Evolutionary conservation across 2,797 vertebrate genomes (phyloP), one percentile per base, ranked within the genome.

Genomic region (Eremophila alpestris): DNA sequence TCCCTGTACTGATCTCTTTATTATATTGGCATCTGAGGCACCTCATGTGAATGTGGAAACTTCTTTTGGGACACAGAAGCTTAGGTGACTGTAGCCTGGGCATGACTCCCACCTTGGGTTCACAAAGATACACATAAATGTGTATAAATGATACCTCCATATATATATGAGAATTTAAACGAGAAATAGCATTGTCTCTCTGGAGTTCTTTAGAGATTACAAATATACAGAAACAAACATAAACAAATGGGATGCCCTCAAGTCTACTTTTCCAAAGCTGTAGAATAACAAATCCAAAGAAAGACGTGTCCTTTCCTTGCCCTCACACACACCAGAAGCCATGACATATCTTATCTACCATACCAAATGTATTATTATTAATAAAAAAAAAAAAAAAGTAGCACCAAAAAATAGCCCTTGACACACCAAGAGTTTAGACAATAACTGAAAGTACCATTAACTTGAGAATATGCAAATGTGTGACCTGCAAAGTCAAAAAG

Each of bases 21-120:
- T 23, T 63, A 6, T 41, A 63, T 30, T 2, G 1, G 19, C 16
- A 86, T 22, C 27, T 83, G 41, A 70, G 45, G 21, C 32, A 52
- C 17, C 16, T 78, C 4, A 0, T 0, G 0, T n/a, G 22, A 46
- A 60, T 29, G 9, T 64, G 46, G 58, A 64, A 89, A 84, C 12
- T 62, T 90, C 36, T 62, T 40, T 7, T 45, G n/a, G 49, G 20
- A 90, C 0, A 4, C 52, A 81, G 38, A 75, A 65, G 17, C 13
- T 70, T 30, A 38, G 5, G 17, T 40, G 55, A 73, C 14, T 51
- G 40, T 23, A 54, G 14, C 32, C 19, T 55, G 52, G 32, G 29
- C 22, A 45, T 17, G 16, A 80, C 13, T 89, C 19, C 27, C 26
- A 43, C 16, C 67, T 48, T 63, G 56, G 13, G 6, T 43, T 85